phyloP scores from a whole-genome alignment of 2,888 invertebrate species.

The Drosophila meridionalis region DNA sequence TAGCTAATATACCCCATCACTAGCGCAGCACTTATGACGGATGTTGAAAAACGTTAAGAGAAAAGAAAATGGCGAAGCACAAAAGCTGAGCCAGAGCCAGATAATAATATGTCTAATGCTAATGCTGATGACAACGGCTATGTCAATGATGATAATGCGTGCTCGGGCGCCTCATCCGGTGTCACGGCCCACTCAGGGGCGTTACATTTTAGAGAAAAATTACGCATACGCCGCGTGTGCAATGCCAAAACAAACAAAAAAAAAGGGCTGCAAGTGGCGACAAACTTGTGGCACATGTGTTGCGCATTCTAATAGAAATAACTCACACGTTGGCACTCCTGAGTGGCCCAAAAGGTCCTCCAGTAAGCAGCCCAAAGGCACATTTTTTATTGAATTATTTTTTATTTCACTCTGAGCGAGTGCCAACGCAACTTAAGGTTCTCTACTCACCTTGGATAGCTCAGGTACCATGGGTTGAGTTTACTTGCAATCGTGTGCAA shows the following conservation, averaged over 20 bases:
- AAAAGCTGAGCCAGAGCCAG: conserved; percentile 37
- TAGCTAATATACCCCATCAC: conserved; percentile 2
- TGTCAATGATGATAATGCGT: conserved; percentile 43
- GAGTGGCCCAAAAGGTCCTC: conserved; percentile 9
- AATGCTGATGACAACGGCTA: conserved; percentile 64
- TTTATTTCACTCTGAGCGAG: conserved; percentile 32
- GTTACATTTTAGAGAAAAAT: conserved; percentile 38
- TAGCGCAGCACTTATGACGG: conserved; percentile 30
- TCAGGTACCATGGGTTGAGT: neutral
- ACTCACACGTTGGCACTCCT: conserved; percentile 51
- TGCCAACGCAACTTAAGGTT: conserved; percentile 5
- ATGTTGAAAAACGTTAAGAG: conserved; percentile 24
- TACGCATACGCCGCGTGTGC: conserved; percentile 59
- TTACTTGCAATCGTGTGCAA: neutral
- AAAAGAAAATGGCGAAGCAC: conserved; percentile 17
- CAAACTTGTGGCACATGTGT: conserved; percentile 58
- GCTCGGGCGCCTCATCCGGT: conserved; percentile 24
- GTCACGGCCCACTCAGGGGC: conserved; percentile 37
- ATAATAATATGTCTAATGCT: conserved; percentile 67
- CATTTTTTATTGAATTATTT: conserved; percentile 65
- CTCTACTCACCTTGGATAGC: conserved; percentile 26
- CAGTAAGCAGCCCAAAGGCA: conserved; percentile 13
- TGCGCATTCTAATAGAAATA: conserved; percentile 64
- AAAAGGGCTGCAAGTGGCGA: conserved; percentile 60
- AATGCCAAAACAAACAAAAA: conserved; percentile 12